These are phyloP conservation scores for Arbacia lixula DNA, from an alignment of 53 echinoderm and acorn worm genomes.

Conservation along the genomic window DNA sequence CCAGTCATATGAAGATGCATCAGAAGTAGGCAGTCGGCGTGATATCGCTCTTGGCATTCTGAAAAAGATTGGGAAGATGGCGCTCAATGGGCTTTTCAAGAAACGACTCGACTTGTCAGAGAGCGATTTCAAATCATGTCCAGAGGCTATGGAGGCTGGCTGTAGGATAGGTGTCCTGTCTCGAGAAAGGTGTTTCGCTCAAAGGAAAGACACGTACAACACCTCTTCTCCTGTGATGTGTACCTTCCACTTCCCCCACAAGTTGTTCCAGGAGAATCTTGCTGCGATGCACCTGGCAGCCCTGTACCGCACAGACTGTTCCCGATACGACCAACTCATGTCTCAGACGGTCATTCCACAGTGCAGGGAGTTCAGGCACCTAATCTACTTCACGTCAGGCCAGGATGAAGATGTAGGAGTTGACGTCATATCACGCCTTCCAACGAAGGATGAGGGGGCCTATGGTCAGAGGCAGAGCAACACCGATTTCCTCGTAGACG, in stretches of 20 bases:
- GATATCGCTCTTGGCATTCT: neutral
- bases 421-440: too few species aligned
- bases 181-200: neutral
- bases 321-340: neutral
- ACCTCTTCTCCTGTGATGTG: neutral
- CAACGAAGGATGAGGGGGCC: too few species aligned
- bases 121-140: neutral
- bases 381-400: too few species aligned
- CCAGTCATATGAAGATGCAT: neutral
- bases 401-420: too few species aligned
- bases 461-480: too few species aligned
- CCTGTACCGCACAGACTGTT: neutral
- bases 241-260: neutral
- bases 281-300: neutral
- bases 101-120: neutral
- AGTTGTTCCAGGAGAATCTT: neutral
- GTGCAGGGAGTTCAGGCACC: neutral
- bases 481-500: too few species aligned
- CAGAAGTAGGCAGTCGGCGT: neutral
- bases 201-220: neutral
- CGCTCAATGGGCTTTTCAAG: neutral
- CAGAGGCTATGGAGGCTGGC: neutral
- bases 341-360: neutral
- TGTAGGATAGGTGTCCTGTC: neutral
- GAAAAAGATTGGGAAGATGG: neutral